Evolutionary conservation across 30 jellyfish, hydroid and myxozoan genomes (phyloP).

Genomic region (Nemopilema nomurai): DNA sequence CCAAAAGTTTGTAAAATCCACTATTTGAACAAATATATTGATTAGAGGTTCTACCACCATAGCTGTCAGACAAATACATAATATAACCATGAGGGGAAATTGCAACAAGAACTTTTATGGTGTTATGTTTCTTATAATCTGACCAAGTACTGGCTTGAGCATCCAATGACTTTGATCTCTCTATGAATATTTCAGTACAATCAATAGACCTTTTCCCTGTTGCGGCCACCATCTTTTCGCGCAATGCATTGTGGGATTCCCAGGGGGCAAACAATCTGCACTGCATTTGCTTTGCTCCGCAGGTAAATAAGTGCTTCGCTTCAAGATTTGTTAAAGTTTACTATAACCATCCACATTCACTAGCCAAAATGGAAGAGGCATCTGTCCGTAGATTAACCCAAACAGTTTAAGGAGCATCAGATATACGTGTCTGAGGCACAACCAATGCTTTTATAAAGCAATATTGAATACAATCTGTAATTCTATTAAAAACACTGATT

Average conservation of each 20-base stretch:
- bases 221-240: slow-evolving; percentile 14
- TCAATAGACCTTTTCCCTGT: slow-evolving; percentile 28
- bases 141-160: slow-evolving; percentile 69
- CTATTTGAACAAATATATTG: slow-evolving; percentile 38
- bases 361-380: slow-evolving; percentile 5
- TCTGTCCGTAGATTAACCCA: slow-evolving; percentile 45
- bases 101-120: slow-evolving; percentile 37
- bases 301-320: slow-evolving; percentile 15
- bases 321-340: slow-evolving; percentile 10
- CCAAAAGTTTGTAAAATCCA: slow-evolving; percentile 34
- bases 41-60: slow-evolving; percentile 62
- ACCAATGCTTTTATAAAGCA: slow-evolving; percentile 46
- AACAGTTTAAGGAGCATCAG: slow-evolving; percentile 42
- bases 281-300: slow-evolving; percentile 17
- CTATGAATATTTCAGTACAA: slow-evolving; percentile 44
- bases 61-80: slow-evolving; percentile 29
- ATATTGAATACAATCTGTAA: not conserved
- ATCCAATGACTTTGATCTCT: slow-evolving; percentile 49
- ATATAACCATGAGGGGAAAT: slow-evolving; percentile 46
- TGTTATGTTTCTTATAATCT: slow-evolving; percentile 46
- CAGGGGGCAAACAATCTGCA: not conserved
- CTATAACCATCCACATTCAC: slow-evolving; percentile 24
- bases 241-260: not conserved
- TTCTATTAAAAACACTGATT: slow-evolving; percentile 2
- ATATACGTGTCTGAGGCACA: slow-evolving; percentile 27